These are phyloP conservation scores for Lerema accius DNA, from an alignment of 1,140 invertebrate genomes.

Conservation along the genomic window DNA sequence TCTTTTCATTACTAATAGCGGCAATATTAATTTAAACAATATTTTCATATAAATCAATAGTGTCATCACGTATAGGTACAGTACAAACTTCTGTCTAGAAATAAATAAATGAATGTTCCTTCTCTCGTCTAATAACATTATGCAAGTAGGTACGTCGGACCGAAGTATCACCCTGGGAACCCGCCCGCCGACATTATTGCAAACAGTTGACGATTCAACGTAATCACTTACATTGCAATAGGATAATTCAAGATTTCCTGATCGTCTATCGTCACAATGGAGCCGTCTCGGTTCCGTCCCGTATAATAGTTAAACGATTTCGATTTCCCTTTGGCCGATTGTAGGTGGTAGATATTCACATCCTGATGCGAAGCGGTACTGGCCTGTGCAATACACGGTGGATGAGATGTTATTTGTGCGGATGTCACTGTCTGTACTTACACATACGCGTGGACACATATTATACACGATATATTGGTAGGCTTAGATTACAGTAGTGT, in stretches of 20 bases:
- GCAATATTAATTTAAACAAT: too few species aligned
- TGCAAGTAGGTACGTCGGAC: background rate
- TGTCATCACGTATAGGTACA: too few species aligned
- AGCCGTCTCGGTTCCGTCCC: conserved; percentile 55
- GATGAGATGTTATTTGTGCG: background rate
- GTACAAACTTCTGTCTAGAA: too few species aligned
- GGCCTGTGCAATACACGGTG: conserved; percentile 21
- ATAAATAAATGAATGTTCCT: too few species aligned
- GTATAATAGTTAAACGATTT: conserved; percentile 64
- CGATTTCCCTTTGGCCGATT: conserved; percentile 57
- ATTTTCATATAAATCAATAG: too few species aligned
- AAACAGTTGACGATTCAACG: conserved; percentile 45
- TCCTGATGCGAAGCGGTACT: conserved; percentile 23
- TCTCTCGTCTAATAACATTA: background rate
- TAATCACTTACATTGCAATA: conserved; percentile 63
- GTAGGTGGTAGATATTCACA: conserved; percentile 33
- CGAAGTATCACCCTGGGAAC: background rate
- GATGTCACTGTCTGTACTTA: too few species aligned
- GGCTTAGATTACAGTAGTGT: too few species aligned
- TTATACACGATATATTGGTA: too few species aligned
- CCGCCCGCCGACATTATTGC: background rate
- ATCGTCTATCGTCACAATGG: conserved; percentile 61
- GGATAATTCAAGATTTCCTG: conserved; percentile 69
- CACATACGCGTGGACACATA: too few species aligned
- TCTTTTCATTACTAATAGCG: too few species aligned